Evolutionary conservation across 2,797 vertebrate species (phyloP), one percentile per base, ranked within the genome.

Genomic region (Bryconaethiops microstoma): DNA sequence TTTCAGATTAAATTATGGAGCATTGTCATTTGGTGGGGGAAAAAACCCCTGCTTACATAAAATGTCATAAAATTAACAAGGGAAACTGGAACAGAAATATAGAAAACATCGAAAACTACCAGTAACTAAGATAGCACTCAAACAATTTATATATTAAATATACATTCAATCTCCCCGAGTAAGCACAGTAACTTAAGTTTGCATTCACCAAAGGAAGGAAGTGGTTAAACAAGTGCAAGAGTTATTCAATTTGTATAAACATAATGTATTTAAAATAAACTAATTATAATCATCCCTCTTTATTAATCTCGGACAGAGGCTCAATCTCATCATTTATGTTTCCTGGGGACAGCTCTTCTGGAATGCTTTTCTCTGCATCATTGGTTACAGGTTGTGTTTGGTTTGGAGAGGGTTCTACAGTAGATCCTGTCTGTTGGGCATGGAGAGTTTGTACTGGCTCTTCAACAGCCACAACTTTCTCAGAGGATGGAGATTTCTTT

Each of bases 121-220:
- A 54, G 57, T 35, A 35, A 35, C 35, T 35, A 35, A 35, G 35
- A 35, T 2, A 35, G 35, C 35, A 35, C 35, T 35, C 35, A 35
- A 74, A 65, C 14, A 19, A 29, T 19, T 39, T 71, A 29, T 17
- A 57, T 13, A 68, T 75, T 39, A 59, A 76, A 76, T 55, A 75
- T 63, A 54, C 25, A 67, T 23, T 7, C 19, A 4, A 76, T 65
- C 54, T 65, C 48, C 62, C 59, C n/a, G 52, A 55, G 69, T 35
- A 55, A 35, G n/a, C 67, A 23, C 13, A 48, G 42, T 13, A 21
- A 21, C 7, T 21, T 12, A 17, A 29, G 13, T 19, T 23, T 13
- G 45, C 67, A 50, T 48, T 69, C n/a, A 50, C 10, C 48, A 71
- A 54, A 35, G 16, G 4, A 39, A 19, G 70, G 9, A 73, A 54